A percentile compares a stretch with the other conserved stretches of the same genome.
phyloP scores from a whole-genome alignment of 2,888 invertebrate genomes.

The Tromatobia lineatoria region DNA sequence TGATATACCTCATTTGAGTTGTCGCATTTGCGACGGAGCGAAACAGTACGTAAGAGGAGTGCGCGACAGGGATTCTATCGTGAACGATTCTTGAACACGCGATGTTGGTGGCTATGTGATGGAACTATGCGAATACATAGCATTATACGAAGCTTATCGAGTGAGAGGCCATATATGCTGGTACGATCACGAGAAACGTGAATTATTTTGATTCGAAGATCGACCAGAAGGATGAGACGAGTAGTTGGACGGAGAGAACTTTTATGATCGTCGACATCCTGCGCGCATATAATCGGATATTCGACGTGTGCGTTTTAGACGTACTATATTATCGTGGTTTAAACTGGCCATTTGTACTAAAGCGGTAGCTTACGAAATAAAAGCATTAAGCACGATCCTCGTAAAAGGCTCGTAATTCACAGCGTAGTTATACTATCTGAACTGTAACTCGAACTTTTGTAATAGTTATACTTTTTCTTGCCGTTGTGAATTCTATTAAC shows the following conservation, averaged over 20 bases:
- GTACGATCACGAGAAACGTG: constrained; percentile 23
- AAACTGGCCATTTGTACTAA: constrained; percentile 18
- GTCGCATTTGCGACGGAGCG: constrained; percentile 20
- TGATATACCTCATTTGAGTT: constrained; percentile 24
- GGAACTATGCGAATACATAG: constrained; percentile 19
- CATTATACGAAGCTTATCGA: constrained; percentile 22
- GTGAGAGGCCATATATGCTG: constrained; percentile 13
- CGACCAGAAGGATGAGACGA: constrained; percentile 1
- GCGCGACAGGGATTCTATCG: constrained; percentile 14
- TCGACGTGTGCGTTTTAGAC: constrained; percentile 12
- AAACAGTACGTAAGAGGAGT: constrained; percentile 8
- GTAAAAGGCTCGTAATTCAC: neutral
- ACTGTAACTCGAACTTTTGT: neutral
- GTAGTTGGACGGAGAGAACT: neutral
- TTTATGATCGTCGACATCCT: constrained; percentile 18
- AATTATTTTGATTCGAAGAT: constrained; percentile 28
- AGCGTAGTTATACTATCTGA: neutral
- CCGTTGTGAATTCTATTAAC: too few species aligned
- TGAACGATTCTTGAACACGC: constrained; percentile 36
- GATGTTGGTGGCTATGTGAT: constrained; percentile 20
- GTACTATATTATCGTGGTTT: neutral
- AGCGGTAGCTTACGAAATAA: constrained; percentile 12
- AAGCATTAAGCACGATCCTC: neutral
- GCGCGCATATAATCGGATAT: constrained; percentile 16
- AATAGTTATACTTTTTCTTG: too few species aligned